Base-by-base conservation (phyloP, 1,140 invertebrate genomes). In the Cydia fagiglandana region DNA sequence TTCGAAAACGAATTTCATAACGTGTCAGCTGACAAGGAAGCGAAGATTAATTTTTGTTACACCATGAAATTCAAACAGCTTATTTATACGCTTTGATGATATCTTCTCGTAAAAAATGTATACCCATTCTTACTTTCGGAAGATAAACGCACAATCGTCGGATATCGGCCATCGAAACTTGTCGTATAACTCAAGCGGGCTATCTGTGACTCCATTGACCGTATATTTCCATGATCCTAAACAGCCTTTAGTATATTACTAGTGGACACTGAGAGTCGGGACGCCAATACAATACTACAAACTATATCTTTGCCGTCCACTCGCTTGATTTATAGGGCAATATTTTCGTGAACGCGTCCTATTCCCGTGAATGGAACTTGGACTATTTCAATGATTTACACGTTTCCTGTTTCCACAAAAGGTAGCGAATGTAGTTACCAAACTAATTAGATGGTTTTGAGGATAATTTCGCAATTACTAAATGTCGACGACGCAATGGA, bases 221-320 rank as follows among this genome's bases (percentile, higher is more conserved):
- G 75, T 77, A 83, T 77, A 82, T 84, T 84, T 80, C 80, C 78
- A 80, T 84, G 79, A 81, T 83, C 80, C 80, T 85, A 81, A 87
- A 84, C 83, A 82, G 81, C 78, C 79, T 86, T 86, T 84, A 81
- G 80, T 76, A 84, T 76, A 84, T 86, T 86, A 86, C 82, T 83
- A 84, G 83, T 83, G 80, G 80, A 81, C 79, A 83, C 74, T 76
- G 77, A 74, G 77, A 83, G 78, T 77, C 76, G 45, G 79, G 79
- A 79, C 76, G 74, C 64, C 77, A 76, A 79, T 84, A 85, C 79
- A 80, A 84, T 83, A 73, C 78, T 50, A 73, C 74, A 56, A 73
- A 76, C 76, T 66, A 79, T 79, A 81, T 81, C 78, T 81, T 77
- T 75, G 64, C 17, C 53, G 78, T 80, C 77, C 75, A 76, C 53